These are phyloP conservation scores for Ifrita kowaldi DNA, from an alignment of 2,113 vertebrate genomes.

Conservation along the genomic window DNA sequence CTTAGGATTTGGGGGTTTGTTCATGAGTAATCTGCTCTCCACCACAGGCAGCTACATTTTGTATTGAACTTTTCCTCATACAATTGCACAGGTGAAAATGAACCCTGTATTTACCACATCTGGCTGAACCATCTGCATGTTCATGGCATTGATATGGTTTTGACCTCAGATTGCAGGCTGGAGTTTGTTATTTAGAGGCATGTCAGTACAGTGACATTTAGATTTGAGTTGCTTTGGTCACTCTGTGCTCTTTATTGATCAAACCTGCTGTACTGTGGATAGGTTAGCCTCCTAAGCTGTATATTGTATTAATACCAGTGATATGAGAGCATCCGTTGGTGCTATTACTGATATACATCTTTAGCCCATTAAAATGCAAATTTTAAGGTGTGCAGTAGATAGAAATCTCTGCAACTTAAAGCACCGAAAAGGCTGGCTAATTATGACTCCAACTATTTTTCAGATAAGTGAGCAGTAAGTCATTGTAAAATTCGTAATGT, in stretches of 20 bases:
- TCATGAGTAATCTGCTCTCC: background rate
- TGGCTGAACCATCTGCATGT: background rate
- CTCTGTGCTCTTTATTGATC: constrained; percentile 27
- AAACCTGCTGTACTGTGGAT: background rate
- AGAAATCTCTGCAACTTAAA: constrained; percentile 60
- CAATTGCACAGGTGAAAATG: background rate
- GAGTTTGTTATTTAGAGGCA: constrained; percentile 18
- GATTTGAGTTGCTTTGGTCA: constrained; percentile 16
- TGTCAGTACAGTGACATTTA: constrained; percentile 3
- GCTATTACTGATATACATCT: constrained; percentile 65
- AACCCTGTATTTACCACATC: background rate
- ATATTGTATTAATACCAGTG: constrained; percentile 34
- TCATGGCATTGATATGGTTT: background rate
- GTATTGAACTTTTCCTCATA: background rate
- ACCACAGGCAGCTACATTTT: background rate
- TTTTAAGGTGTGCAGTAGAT: constrained; percentile 59
- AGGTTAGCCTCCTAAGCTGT: constrained; percentile 6
- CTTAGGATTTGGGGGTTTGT: background rate
- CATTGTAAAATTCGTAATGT: constrained; percentile 59
- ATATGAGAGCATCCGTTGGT: constrained; percentile 26
- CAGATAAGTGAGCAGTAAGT: constrained; percentile 64
- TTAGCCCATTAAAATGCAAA: constrained; percentile 71
- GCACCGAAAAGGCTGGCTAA: constrained; percentile 37
- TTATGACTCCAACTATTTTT: constrained; percentile 65
- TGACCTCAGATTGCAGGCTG: background rate